phyloP scores from a whole-genome alignment of 2,888 invertebrate genomes.

The Teleiodes luculella region DNA sequence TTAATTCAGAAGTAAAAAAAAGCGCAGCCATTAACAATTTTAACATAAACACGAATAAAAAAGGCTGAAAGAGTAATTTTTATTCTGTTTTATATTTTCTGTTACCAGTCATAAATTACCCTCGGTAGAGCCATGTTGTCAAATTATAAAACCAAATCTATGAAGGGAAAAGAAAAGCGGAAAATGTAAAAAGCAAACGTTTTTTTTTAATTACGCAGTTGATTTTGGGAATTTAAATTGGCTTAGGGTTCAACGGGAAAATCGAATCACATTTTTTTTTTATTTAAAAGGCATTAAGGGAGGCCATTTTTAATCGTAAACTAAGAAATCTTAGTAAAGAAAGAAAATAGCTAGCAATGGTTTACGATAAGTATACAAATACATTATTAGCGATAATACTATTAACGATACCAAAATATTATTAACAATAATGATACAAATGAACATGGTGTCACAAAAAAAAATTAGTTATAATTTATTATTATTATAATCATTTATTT shows the following conservation, averaged over 20 bases:
- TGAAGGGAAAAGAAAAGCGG: background rate
- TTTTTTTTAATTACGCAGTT: conserved; percentile 3
- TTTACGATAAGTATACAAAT: no score
- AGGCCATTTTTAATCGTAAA: no score
- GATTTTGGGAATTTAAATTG: background rate
- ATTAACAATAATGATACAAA: no score
- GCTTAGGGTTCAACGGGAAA: background rate
- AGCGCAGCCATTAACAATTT: background rate
- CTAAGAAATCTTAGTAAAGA: no score
- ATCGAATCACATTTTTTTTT: no score
- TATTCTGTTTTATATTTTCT: conserved; percentile 10
- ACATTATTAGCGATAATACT: no score
- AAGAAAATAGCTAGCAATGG: no score
- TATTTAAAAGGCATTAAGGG: no score
- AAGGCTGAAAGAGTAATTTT: conserved; percentile 7
- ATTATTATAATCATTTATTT: no score
- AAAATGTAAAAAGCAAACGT: background rate
- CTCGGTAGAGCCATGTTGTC: conserved; percentile 11
- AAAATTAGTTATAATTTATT: no score
- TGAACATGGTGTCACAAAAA: no score
- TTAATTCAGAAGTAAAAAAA: background rate
- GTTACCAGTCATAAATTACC: conserved; percentile 9
- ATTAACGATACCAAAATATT: no score
- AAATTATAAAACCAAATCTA: conserved; percentile 18
- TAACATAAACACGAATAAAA: conserved; percentile 10